Evolutionary conservation across 2,888 invertebrate genomes (phyloP).

Genomic region (Coleophora flavipennella): DNA sequence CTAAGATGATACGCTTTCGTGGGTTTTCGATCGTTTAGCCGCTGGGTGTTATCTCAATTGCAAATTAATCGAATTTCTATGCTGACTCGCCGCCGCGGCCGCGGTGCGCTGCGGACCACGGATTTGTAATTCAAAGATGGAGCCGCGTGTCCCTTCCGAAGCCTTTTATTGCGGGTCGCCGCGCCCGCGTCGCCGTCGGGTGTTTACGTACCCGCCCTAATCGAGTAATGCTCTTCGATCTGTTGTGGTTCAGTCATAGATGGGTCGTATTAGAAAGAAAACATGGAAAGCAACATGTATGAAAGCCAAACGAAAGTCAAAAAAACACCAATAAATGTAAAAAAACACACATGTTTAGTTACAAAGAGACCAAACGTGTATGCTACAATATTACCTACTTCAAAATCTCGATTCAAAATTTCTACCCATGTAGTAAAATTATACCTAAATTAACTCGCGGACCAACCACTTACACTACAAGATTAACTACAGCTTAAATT

Average conservation of each 20-base stretch:
- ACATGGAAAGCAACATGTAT: conserved; percentile 61
- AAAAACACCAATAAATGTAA: conserved; percentile 28
- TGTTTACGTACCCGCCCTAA: conserved; percentile 16
- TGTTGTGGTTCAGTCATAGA: conserved; percentile 60
- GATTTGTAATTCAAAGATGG: conserved; percentile 58
- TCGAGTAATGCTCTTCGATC: conserved; percentile 2
- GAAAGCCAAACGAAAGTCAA: conserved; percentile 50
- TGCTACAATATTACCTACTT: conserved; percentile 44
- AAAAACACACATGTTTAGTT: conserved; percentile 39
- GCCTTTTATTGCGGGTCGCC: conserved; percentile 28
- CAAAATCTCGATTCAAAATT: conserved; percentile 20
- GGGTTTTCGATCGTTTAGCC: conserved; percentile 51
- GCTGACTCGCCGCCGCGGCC: conserved; percentile 39
- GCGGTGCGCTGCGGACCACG: conserved; percentile 15
- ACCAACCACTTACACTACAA: conserved; percentile 48
- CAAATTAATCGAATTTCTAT: conserved; percentile 65
- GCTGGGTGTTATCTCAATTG: conserved; percentile 61
- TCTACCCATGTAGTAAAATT: conserved; percentile 49
- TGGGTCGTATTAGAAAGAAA: conserved; percentile 28
- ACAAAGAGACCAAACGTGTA: conserved; percentile 22
- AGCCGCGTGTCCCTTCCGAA: conserved; percentile 30
- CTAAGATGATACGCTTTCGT: conserved; percentile 59
- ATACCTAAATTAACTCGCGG: conserved; percentile 30
- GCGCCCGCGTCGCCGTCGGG: conserved; percentile 17
- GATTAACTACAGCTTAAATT: conserved; percentile 39